Base-by-base conservation (phyloP, 2,888 invertebrate species). In the Spodoptera picta region DNA sequence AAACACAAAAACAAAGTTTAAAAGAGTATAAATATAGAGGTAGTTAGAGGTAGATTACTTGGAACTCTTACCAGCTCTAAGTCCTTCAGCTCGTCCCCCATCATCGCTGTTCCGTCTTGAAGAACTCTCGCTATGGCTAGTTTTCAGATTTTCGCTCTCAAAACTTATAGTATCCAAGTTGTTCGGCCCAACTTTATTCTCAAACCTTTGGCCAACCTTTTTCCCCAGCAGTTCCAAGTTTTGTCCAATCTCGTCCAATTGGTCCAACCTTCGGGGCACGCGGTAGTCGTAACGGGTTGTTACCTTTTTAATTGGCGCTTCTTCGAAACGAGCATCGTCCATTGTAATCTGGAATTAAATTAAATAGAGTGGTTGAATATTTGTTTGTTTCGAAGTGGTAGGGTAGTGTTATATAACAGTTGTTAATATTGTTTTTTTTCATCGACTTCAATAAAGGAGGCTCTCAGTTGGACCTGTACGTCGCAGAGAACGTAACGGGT, bases 71-170 rank as follows among this genome's bases (percentile, higher is more conserved):
- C 93, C 91, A 69, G 81, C 77, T 78, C 92, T 85, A 48, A 90
- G 79, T 0, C 80, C 82, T 11, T 91, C 92, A 57, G 85, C 83
- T 65, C 89, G 81, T 0, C 90, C 90, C 0, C 80, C 89, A 65
- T 93, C 92, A 66, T 92, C 89, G 36, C 93, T 93, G 55, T 94
- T 93, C 47, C 94, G 88, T 79, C 93, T 89, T 47, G 93, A 93
- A 56, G 94, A 93, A 2, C 83, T 68, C 46, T 90, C 92, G 60
- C 93, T 94, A 0, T 88, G 89, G 66, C 89, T 91, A 10, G 79
- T 85, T 31, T 80, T 90, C 41, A 90, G 62, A 9, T 84, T 86
- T 60, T 94, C 93, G 60, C 89, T 92, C 71, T 93, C 94, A 71
- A 85, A 92, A 11, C 88, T 91, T 2, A 92, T 88, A 41, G 85